Conservation (phyloP, 1,140 invertebrate genomes). For the Aplysia californica region DNA sequence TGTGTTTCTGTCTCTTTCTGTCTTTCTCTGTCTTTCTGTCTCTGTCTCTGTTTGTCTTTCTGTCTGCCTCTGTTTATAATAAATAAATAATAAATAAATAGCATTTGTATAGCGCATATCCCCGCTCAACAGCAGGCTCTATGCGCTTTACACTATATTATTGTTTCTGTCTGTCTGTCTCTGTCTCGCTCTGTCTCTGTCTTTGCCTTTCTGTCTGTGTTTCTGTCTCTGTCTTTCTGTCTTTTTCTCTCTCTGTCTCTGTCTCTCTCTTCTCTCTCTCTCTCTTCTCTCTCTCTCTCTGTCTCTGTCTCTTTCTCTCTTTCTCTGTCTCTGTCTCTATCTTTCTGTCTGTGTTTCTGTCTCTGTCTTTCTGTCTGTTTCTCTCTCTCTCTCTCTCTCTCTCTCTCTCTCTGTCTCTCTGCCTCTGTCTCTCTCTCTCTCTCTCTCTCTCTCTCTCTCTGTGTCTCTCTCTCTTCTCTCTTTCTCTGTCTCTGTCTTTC, state of each 20-base stretch:
- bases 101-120: too few relatives aligned
- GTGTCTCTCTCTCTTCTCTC: not conserved
- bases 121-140: too few relatives aligned
- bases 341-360: not conserved
- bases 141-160: too few relatives aligned
- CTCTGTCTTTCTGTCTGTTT: not conserved
- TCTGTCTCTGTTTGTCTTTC: too few relatives aligned
- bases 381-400: constrained; percentile 20
- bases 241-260: not conserved
- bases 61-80: too few relatives aligned
- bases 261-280: not conserved
- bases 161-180: too few relatives aligned
- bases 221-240: not conserved
- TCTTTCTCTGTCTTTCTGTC: too few relatives aligned
- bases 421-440: not conserved
- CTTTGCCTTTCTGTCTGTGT: too few relatives aligned
- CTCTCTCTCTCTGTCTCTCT: constrained; percentile 13
- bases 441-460: not conserved
- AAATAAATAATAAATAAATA: too few relatives aligned
- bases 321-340: constrained; percentile 16
- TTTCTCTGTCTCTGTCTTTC: not conserved
- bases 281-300: not conserved
- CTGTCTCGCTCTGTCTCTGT: too few relatives aligned
- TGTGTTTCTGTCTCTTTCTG: too few relatives aligned
- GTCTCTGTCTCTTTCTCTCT: constrained; percentile 19